Conservation (phyloP, 2,113 vertebrate species). For the Lepisosteus osseus region DNA sequence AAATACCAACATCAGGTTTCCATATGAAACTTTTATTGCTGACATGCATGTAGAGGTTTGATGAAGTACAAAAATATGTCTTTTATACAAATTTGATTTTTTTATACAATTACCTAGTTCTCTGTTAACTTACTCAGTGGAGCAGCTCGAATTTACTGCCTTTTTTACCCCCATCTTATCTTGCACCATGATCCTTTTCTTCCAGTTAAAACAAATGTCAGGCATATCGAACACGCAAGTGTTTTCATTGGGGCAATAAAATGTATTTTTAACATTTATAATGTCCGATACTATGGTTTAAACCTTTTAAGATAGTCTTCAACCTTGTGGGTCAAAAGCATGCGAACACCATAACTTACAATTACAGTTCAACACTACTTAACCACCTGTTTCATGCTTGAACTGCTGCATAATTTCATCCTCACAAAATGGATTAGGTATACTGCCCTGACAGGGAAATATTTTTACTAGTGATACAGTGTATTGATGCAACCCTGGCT, state of each 20-base stretch:
- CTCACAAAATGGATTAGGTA: no score
- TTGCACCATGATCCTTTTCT: slow-evolving; percentile 38
- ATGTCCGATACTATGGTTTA: slow-evolving; percentile 8
- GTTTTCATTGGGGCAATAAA: slow-evolving; percentile 22
- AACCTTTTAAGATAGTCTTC: slow-evolving; percentile 23
- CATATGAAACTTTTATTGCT: slow-evolving; percentile 92
- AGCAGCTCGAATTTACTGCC: slow-evolving; percentile 61
- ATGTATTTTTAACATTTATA: slow-evolving; percentile 16
- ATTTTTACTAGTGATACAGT: no score
- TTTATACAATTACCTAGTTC: slow-evolving; percentile 82
- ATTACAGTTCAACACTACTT: slow-evolving; percentile 29
- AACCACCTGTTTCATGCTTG: slow-evolving; percentile 42
- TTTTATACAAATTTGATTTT: slow-evolving; percentile 89
- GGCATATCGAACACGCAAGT: slow-evolving; percentile 32
- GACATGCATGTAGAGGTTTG: slow-evolving; percentile 94
- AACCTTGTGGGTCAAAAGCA: slow-evolving; percentile 50
- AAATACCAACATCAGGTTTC: slow-evolving; percentile 37
- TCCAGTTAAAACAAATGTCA: slow-evolving; percentile 57
- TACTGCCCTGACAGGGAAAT: no score
- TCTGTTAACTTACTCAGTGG: slow-evolving; percentile 57
- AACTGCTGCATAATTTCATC: slow-evolving; percentile 44
- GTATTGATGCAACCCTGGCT: no score
- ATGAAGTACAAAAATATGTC: slow-evolving; percentile 98
- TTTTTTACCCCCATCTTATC: slow-evolving; percentile 51
- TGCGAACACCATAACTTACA: slow-evolving; percentile 54